Conservation (phyloP, 2,888 invertebrate genomes). For the Lacanobia oleracea region DNA sequence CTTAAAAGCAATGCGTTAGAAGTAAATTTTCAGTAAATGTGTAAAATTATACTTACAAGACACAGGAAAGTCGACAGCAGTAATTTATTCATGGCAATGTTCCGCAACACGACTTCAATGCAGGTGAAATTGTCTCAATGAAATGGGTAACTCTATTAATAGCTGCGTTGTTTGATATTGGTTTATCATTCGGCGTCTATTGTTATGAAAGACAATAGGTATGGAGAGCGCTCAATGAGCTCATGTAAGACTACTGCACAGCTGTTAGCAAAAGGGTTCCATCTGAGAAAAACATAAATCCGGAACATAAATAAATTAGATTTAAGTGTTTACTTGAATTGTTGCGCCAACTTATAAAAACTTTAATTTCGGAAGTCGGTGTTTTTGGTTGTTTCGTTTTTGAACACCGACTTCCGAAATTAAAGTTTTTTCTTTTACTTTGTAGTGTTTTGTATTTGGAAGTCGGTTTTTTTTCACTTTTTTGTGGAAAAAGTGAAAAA, state of each 20-base stretch:
- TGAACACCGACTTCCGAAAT: too few species aligned
- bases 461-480: too few species aligned
- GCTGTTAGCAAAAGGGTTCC: not conserved
- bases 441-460: too few species aligned
- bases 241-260: too few species aligned
- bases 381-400: too few species aligned
- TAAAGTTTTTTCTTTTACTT: too few species aligned
- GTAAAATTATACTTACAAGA: slow-evolving; percentile 7
- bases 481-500: too few species aligned
- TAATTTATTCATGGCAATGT: slow-evolving; percentile 73
- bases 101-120: slow-evolving; percentile 13
- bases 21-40: too few species aligned
- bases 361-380: too few species aligned
- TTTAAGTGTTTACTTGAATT: too few species aligned
- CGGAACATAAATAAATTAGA: not conserved
- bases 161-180: slow-evolving; percentile 9
- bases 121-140: not conserved
- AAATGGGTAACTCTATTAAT: not conserved
- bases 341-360: too few species aligned
- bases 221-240: slow-evolving; percentile 71
- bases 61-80: slow-evolving; percentile 68
- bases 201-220: slow-evolving; percentile 49
- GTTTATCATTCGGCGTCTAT: slow-evolving; percentile 29
- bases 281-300: not conserved
- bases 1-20: too few species aligned